Conservation (phyloP, 2,888 invertebrate species). For the Drosophila lutescens region DNA sequence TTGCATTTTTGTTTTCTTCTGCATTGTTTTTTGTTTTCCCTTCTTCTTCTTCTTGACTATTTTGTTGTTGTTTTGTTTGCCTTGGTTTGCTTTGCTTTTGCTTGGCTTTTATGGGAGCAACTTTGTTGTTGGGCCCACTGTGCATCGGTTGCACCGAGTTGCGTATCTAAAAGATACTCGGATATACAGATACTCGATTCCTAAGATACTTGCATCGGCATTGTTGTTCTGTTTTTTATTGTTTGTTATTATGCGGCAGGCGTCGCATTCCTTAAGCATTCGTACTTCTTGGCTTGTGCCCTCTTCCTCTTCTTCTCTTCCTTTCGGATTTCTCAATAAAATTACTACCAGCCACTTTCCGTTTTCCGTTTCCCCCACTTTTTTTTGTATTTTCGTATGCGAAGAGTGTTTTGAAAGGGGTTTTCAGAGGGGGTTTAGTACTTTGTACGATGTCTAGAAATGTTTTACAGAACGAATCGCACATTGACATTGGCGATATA, state of each 20-base stretch:
- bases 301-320: conserved; percentile 15
- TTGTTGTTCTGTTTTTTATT: conserved; percentile 44
- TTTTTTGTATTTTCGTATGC: conserved; percentile 65
- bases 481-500: conserved; percentile 17
- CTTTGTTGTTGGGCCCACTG: conserved; percentile 47
- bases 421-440: not conserved
- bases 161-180: conserved; percentile 47
- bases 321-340: conserved; percentile 72
- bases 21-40: conserved; percentile 34
- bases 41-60: not conserved
- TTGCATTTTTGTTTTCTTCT: conserved; percentile 3
- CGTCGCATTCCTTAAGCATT: conserved; percentile 62
- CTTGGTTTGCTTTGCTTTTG: conserved; percentile 19
- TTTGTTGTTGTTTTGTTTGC: conserved; percentile 21
- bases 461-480: conserved; percentile 11
- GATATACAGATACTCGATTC: conserved; percentile 17
- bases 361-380: conserved; percentile 56
- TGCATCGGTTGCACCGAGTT: conserved; percentile 37
- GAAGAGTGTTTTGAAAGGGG: conserved; percentile 48
- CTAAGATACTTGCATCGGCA: conserved; percentile 29
- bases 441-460: conserved; percentile 19
- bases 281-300: conserved; percentile 50
- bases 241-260: conserved; percentile 62
- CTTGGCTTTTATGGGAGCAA: conserved; percentile 23
- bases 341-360: conserved; percentile 72